Evolutionary conservation across 2,113 vertebrate genomes (phyloP).

Genomic region (Spea bombifrons): DNA sequence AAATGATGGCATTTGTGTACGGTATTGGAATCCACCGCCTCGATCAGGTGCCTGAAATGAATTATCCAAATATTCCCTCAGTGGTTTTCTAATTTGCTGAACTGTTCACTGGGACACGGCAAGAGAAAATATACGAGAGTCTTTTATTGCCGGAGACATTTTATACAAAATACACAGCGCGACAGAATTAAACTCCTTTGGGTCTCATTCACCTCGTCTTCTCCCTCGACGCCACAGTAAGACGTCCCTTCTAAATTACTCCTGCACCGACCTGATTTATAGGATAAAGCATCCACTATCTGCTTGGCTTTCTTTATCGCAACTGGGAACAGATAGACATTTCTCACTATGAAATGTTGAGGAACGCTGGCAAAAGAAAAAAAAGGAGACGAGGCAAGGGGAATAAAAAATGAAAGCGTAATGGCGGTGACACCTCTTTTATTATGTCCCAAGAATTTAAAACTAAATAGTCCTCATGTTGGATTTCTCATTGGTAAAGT

Average conservation of each 20-base stretch:
- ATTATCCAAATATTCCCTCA: conserved; percentile 4
- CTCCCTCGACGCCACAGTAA: conserved; percentile 17
- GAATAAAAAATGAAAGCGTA: conserved; percentile 7
- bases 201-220: conserved; percentile 26
- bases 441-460: not conserved
- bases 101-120: conserved; percentile 1
- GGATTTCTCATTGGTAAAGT: conserved; percentile 9
- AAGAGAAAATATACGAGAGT: conserved; percentile 27
- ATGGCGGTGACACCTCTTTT: not conserved
- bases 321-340: conserved; percentile 8
- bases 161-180: conserved; percentile 41
- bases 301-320: conserved; percentile 23
- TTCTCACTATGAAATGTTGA: conserved; percentile 30
- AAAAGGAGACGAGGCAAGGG: not conserved
- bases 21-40: not conserved
- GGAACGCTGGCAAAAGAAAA: conserved; percentile 13
- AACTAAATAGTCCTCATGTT: not conserved
- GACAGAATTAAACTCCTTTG: conserved; percentile 33
- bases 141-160: conserved; percentile 34
- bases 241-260: conserved; percentile 40
- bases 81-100: conserved; percentile 24
- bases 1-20: not conserved
- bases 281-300: conserved; percentile 27
- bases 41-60: not conserved
- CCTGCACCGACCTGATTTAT: conserved; percentile 19